Evolutionary conservation across 2,113 vertebrate genomes (phyloP).

Genomic region (rabbit (Oryctolagus cuniculus)): DNA sequence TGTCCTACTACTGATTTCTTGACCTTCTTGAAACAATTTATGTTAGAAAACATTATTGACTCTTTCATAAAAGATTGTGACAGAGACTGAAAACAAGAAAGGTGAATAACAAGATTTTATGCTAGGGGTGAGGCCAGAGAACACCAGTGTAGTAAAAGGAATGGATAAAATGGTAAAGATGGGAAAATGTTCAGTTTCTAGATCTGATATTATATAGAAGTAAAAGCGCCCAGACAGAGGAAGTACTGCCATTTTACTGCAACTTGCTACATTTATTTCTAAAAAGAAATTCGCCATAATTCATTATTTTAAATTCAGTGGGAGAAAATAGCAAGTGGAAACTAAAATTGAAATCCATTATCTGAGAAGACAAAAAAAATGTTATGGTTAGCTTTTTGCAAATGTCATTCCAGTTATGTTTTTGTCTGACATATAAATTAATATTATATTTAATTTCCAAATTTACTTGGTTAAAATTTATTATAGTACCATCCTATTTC

Average conservation of each 20-base stretch:
- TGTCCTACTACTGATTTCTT: not conserved
- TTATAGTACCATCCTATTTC: not conserved
- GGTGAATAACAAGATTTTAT: slow-evolving; percentile 29
- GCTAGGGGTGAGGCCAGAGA: not conserved
- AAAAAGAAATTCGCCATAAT: not conserved
- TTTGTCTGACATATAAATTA: not conserved
- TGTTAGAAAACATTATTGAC: not conserved
- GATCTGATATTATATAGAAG: not conserved
- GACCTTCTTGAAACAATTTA: not conserved
- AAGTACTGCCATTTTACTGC: not conserved
- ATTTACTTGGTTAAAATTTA: not conserved
- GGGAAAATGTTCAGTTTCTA: not conserved
- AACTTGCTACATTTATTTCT: not conserved
- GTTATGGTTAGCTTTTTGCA: not conserved
- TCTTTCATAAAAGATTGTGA: not conserved
- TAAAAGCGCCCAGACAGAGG: not conserved
- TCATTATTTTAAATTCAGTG: not conserved
- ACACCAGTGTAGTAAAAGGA: not conserved
- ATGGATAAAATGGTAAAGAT: not conserved
- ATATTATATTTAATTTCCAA: slow-evolving; percentile 19
- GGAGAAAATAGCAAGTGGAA: not conserved
- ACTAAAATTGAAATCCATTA: slow-evolving; percentile 2
- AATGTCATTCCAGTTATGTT: not conserved
- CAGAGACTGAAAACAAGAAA: not conserved
- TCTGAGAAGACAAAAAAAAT: not conserved